A percentile compares a stretch with the other conserved stretches of the same genome.
These are phyloP conservation scores for Oligia fasciuncula DNA, from an alignment of 2,888 invertebrate species.

Conservation along the genomic window DNA sequence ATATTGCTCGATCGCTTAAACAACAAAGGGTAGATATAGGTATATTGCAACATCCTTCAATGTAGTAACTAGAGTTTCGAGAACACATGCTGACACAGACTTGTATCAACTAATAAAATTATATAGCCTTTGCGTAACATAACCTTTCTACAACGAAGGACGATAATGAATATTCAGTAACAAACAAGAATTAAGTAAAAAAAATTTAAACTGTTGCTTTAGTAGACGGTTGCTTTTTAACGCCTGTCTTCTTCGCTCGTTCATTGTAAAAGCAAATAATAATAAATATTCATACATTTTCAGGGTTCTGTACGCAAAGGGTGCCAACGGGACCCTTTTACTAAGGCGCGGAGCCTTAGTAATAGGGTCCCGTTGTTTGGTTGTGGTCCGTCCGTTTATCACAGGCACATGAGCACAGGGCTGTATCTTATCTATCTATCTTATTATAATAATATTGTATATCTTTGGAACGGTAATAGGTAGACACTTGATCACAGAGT, in stretches of 20 bases:
- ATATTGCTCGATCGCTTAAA: not conserved
- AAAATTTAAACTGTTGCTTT: constrained; percentile 7
- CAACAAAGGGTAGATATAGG: not conserved
- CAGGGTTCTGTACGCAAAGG: not conserved
- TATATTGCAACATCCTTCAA: not conserved
- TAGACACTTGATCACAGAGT: too few species aligned
- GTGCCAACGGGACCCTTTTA: not conserved
- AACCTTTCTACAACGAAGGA: not conserved
- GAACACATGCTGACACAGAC: not conserved
- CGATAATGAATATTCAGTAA: not conserved
- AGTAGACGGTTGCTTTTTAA: constrained; percentile 21
- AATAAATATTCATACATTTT: constrained; percentile 15
- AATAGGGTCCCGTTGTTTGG: too few species aligned
- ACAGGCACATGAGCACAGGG: too few species aligned
- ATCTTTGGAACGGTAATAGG: too few species aligned
- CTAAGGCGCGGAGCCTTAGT: too few species aligned
- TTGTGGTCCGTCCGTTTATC: too few species aligned
- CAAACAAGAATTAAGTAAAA: constrained; percentile 11
- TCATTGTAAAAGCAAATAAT: constrained; percentile 16
- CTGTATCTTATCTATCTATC: too few species aligned
- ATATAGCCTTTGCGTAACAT: not conserved
- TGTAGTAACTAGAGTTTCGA: not conserved
- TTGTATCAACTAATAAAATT: not conserved
- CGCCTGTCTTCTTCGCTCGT: not conserved
- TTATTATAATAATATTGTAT: too few species aligned